These are phyloP conservation scores for Phoxinus phoxinus DNA, from an alignment of 2,113 vertebrate genomes.

Conservation along the genomic window DNA sequence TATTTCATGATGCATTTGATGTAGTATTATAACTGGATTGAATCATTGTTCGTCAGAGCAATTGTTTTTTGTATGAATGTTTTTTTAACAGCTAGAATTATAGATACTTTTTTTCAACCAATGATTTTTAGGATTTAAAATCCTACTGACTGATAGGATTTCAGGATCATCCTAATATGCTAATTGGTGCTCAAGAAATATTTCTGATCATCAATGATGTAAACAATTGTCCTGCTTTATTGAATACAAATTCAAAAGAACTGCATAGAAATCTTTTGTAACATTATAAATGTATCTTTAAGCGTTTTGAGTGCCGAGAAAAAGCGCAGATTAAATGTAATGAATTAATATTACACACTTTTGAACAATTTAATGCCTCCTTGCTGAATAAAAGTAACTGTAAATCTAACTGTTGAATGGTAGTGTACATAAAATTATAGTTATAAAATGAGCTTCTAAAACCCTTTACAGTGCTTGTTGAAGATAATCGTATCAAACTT, in stretches of 20 bases:
- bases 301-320: too few relatives aligned
- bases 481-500: slow-evolving; percentile 8
- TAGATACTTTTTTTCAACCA: neutral
- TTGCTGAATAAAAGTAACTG: neutral
- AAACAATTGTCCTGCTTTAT: neutral
- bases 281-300: too few relatives aligned
- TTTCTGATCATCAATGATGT: neutral
- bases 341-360: neutral
- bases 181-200: neutral
- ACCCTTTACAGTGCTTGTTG: neutral
- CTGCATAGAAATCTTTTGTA: neutral
- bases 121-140: too few relatives aligned
- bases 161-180: neutral
- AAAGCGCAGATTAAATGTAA: too few relatives aligned
- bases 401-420: neutral
- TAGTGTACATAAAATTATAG: neutral
- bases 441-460: neutral
- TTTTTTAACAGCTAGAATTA: neutral
- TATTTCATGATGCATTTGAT: neutral
- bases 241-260: neutral
- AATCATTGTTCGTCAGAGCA: neutral
- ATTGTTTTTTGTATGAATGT: neutral
- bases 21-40: neutral
- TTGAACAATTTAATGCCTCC: neutral
- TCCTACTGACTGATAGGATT: too few relatives aligned